These are phyloP conservation scores for Lasius fuliginosus DNA, from an alignment of 2,888 invertebrate genomes.

Conservation along the genomic window DNA sequence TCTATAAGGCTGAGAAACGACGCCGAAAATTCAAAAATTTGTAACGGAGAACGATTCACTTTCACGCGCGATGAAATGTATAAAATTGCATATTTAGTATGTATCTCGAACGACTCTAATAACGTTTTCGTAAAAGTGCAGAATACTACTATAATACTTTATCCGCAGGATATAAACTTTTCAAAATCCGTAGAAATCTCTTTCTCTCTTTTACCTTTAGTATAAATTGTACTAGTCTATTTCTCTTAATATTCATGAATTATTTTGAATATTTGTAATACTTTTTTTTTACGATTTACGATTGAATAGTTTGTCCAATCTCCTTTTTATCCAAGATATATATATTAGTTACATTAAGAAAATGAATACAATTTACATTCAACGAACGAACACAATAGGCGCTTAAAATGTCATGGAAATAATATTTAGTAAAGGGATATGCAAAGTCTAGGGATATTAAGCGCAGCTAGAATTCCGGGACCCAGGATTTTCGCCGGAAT, in stretches of 20 bases:
- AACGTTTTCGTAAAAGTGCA: slow-evolving; percentile 11
- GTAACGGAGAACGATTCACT: slow-evolving; percentile 22
- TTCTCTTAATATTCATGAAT: background rate
- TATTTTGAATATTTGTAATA: background rate
- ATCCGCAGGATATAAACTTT: background rate
- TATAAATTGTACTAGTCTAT: background rate
- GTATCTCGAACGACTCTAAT: background rate
- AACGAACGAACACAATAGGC: slow-evolving; percentile 21
- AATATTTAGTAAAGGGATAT: slow-evolving; percentile 38
- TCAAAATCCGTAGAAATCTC: background rate
- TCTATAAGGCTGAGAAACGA: slow-evolving; percentile 10
- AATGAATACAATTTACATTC: slow-evolving; percentile 25
- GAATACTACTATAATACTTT: background rate
- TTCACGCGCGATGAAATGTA: slow-evolving; percentile 29
- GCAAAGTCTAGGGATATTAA: slow-evolving; percentile 28
- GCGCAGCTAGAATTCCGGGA: slow-evolving; percentile 35
- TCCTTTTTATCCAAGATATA: background rate
- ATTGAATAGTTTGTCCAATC: background rate
- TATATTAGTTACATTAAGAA: background rate
- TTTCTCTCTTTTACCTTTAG: background rate
- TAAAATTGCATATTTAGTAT: slow-evolving; percentile 31
- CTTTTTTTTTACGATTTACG: background rate
- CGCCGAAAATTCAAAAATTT: slow-evolving; percentile 49
- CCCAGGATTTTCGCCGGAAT: slow-evolving; percentile 24
- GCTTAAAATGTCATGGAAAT: slow-evolving; percentile 7